A percentile compares a stretch with the other conserved stretches of the same genome.
Evolutionary conservation across 64 coral and sea anemone genomes (phyloP).

Genomic region (Astreopora myriophthalma): DNA sequence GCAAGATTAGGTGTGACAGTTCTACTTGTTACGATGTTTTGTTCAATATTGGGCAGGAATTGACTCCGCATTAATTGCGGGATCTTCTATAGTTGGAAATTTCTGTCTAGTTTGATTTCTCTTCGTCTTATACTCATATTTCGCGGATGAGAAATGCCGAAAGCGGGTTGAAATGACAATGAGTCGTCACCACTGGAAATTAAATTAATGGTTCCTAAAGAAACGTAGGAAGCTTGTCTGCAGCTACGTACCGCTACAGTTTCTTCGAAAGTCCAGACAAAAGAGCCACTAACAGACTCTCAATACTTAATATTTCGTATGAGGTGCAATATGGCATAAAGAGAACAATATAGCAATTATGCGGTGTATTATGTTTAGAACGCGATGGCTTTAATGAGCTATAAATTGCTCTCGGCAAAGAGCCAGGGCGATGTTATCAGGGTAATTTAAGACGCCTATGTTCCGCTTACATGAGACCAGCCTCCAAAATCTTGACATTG

Average conservation of each 20-base stretch:
- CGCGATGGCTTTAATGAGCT: slow-evolving; percentile 15
- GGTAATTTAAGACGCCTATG: background rate
- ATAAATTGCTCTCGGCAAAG: background rate
- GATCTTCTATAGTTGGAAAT: background rate
- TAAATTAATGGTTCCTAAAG: too few relatives aligned
- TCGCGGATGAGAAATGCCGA: background rate
- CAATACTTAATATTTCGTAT: background rate
- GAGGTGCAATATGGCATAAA: background rate
- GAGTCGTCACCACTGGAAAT: too few relatives aligned
- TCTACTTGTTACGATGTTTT: background rate
- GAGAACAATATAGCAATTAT: slow-evolving; percentile 8
- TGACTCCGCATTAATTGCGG: background rate
- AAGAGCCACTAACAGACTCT: background rate
- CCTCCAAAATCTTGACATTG: background rate
- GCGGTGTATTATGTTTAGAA: background rate
- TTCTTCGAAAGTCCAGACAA: background rate
- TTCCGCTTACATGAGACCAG: background rate
- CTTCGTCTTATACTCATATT: background rate
- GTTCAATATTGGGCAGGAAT: background rate
- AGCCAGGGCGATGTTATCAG: slow-evolving; percentile 16
- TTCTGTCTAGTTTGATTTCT: background rate
- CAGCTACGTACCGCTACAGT: background rate
- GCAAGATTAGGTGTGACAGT: background rate
- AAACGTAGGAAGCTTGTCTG: background rate
- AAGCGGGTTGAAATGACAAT: too few relatives aligned